These are phyloP conservation scores for Philhelius pedissequus DNA, from an alignment of 2,888 invertebrate genomes.

Conservation along the genomic window DNA sequence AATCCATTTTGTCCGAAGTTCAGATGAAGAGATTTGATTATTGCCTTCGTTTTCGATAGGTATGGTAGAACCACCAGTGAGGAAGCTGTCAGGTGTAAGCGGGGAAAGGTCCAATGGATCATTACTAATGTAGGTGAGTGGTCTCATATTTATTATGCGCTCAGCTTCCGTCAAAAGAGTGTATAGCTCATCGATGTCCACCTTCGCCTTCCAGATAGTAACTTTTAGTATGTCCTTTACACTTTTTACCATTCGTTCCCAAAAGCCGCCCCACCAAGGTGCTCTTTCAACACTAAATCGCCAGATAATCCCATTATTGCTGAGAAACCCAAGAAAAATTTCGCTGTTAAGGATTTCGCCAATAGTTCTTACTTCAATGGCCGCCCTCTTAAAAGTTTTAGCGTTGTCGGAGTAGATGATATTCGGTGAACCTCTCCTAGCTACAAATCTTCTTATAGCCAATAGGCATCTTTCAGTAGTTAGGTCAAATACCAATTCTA, in stretches of 20 bases:
- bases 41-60: too few species aligned
- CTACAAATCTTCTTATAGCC: neutral
- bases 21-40: too few species aligned
- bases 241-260: neutral
- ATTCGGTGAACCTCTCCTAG: neutral
- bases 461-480: neutral
- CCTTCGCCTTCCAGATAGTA: too few species aligned
- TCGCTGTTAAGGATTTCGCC: neutral
- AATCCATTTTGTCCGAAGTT: too few species aligned
- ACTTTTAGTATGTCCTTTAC: too few species aligned
- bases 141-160: too few species aligned
- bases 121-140: too few species aligned
- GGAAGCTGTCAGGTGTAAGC: too few species aligned
- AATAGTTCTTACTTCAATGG: neutral
- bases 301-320: neutral
- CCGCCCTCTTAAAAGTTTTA: neutral
- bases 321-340: neutral
- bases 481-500: neutral
- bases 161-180: too few species aligned
- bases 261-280: conserved; percentile 4
- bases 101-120: too few species aligned
- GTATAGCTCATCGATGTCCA: too few species aligned
- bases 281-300: neutral
- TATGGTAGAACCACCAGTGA: too few species aligned
- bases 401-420: neutral